phyloP scores from a whole-genome alignment of 1,140 invertebrate species.

The Leptoteleia sp. region DNA sequence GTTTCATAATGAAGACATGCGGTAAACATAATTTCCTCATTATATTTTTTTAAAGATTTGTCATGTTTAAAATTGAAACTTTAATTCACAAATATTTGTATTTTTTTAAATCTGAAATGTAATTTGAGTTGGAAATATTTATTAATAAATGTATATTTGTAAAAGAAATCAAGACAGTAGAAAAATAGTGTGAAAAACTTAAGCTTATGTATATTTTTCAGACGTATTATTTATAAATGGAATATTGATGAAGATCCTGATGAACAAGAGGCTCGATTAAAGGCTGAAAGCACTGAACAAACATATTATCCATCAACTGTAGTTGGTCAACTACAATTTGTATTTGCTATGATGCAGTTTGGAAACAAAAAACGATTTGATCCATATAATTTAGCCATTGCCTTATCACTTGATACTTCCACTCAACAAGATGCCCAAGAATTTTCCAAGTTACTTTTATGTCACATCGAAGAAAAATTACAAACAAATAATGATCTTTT shows the following conservation, averaged over 20 bases:
- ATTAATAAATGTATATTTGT: too few species aligned
- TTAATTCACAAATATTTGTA: too few species aligned
- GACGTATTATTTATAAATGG: constrained; percentile 85
- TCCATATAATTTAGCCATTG: constrained; percentile 84
- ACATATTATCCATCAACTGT: constrained; percentile 78
- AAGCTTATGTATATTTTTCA: too few species aligned
- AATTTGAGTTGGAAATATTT: too few species aligned
- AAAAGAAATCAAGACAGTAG: too few species aligned
- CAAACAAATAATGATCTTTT: constrained; percentile 79
- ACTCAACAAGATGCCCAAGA: constrained; percentile 89
- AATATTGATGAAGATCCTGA: constrained; percentile 82
- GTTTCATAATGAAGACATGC: constrained; percentile 86
- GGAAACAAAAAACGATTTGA: constrained; percentile 84
- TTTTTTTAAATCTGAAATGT: too few species aligned
- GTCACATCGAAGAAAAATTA: constrained; percentile 83
- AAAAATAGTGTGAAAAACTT: too few species aligned
- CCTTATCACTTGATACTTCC: constrained; percentile 84
- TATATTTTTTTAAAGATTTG: constrained; percentile 7
- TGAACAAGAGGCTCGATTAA: constrained; percentile 74
- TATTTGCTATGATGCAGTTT: constrained; percentile 86
- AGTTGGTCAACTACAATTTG: constrained; percentile 85
- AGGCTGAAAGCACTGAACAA: constrained; percentile 68
- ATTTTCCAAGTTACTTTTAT: constrained; percentile 87
- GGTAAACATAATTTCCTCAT: constrained; percentile 70
- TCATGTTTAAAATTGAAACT: too few species aligned